Conservation (phyloP, 2,888 invertebrate species). For the Eudasyphora cyanicolor region DNA sequence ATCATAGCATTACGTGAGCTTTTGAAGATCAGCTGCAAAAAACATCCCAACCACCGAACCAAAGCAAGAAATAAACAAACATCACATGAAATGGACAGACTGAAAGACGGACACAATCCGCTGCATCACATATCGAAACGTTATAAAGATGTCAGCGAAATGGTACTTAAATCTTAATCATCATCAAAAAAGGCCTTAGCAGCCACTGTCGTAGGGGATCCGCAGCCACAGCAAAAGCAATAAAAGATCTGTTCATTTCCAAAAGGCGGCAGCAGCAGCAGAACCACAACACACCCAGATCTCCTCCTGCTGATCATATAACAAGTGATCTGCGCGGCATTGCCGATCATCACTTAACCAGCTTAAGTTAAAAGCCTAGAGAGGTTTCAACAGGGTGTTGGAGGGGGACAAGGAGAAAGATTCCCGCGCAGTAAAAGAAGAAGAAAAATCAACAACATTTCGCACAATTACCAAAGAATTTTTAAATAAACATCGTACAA, state of each 20-base stretch:
- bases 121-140: slow-evolving; percentile 56
- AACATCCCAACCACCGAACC: slow-evolving; percentile 24
- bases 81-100: no score
- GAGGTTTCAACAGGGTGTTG: background rate
- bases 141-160: slow-evolving; percentile 69
- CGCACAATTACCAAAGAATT: slow-evolving; percentile 67
- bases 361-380: slow-evolving; percentile 23
- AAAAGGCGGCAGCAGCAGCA: slow-evolving; percentile 29
- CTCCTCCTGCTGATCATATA: background rate
- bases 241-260: slow-evolving; percentile 42
- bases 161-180: slow-evolving; percentile 67
- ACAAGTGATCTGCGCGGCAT: slow-evolving; percentile 19
- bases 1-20: slow-evolving; percentile 63
- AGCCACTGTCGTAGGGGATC: background rate
- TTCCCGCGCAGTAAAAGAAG: background rate
- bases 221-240: slow-evolving; percentile 38
- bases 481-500: slow-evolving; percentile 60
- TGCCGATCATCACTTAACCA: slow-evolving; percentile 50
- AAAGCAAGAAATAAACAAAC: slow-evolving; percentile 36
- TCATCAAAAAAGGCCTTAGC: slow-evolving; percentile 49
- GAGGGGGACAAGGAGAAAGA: slow-evolving; percentile 10
- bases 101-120: slow-evolving; percentile 55
- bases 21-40: slow-evolving; percentile 35
- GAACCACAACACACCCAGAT: background rate
- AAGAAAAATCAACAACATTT: slow-evolving; percentile 52